These are phyloP conservation scores for Agrochola litura DNA, from an alignment of 2,888 invertebrate genomes.

Conservation along the genomic window DNA sequence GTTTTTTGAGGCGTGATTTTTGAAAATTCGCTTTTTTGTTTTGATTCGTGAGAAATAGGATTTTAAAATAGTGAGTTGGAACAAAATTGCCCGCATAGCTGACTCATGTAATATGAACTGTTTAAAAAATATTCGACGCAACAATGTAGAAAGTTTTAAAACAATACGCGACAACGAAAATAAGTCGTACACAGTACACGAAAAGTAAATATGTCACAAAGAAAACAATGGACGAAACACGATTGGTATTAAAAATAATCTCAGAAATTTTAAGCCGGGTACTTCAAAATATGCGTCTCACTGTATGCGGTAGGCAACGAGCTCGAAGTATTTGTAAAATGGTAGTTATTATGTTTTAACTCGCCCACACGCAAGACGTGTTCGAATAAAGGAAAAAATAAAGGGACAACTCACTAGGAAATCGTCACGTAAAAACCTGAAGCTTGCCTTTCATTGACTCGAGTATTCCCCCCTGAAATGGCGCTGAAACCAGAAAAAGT, in stretches of 20 bases:
- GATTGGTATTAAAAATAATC: constrained; percentile 84
- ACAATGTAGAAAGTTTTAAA: constrained; percentile 62
- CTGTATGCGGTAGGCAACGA: constrained; percentile 85
- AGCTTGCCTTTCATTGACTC: constrained; percentile 55
- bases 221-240: constrained; percentile 85
- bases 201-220: constrained; percentile 84
- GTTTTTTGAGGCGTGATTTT: constrained; percentile 10
- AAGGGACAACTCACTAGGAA: constrained; percentile 71
- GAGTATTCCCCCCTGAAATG: constrained; percentile 55
- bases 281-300: constrained; percentile 85
- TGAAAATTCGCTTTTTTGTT: not conserved
- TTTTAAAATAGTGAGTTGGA: not conserved
- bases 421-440: constrained; percentile 73
- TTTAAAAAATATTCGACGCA: constrained; percentile 58
- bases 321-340: constrained; percentile 79
- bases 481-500: constrained; percentile 66
- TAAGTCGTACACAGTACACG: constrained; percentile 66
- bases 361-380: constrained; percentile 87
- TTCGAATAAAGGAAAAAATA: constrained; percentile 75
- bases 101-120: constrained; percentile 30
- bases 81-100: not conserved
- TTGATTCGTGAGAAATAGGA: not conserved
- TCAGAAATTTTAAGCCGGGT: constrained; percentile 77
- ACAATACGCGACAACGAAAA: constrained; percentile 73
- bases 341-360: constrained; percentile 82